Conservation (phyloP, 2,113 vertebrate species). For the Myiagra hebetior region DNA sequence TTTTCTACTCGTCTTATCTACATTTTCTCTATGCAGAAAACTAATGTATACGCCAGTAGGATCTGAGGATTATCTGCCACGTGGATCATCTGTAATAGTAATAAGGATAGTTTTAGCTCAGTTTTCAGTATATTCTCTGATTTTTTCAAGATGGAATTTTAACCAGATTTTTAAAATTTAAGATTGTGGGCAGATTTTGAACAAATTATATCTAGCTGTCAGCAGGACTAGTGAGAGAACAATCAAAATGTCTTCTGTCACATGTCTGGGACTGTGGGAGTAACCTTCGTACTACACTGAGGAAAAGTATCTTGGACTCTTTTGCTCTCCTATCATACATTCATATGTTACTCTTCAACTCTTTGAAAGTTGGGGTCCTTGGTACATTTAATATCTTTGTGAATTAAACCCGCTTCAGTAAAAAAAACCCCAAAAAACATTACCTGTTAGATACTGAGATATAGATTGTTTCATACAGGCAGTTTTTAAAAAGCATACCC, state of each 20-base stretch:
- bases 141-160: neutral
- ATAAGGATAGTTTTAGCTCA: neutral
- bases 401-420: neutral
- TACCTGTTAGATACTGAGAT: neutral
- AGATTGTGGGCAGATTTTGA: neutral
- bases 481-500: neutral
- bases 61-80: neutral
- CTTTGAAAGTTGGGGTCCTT: neutral
- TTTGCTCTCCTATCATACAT: neutral
- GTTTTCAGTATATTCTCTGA: neutral
- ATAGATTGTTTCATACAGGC: neutral
- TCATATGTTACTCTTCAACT: neutral
- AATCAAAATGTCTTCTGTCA: neutral
- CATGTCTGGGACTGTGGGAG: neutral
- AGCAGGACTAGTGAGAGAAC: neutral
- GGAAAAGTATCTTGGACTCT: neutral
- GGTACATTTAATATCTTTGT: neutral
- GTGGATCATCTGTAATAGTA: neutral
- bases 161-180: neutral
- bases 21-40: neutral
- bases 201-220: neutral
- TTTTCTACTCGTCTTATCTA: neutral
- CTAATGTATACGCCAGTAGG: neutral
- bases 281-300: neutral
- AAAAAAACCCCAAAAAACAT: neutral